Percentiles rank a stretch among this genome's conserved stretches.
phyloP scores from a whole-genome alignment of 2,797 vertebrate genomes.

The Galaxias olidus region DNA sequence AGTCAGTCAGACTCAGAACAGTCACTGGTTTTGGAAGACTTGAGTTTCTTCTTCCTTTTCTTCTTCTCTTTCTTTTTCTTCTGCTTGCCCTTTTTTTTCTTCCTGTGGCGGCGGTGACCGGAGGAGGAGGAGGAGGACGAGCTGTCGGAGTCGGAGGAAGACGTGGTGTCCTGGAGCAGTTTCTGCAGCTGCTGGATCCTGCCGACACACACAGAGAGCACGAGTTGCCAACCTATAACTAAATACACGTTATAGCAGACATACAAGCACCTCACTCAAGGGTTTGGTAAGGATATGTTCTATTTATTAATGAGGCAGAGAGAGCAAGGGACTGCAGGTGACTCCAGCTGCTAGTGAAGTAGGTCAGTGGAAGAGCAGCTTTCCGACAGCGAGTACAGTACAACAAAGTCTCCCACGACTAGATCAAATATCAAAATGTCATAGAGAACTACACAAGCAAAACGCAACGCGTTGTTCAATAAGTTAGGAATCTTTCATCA shows the following conservation, averaged over 20 bases:
- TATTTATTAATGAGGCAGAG: too few relatives aligned
- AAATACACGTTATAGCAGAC: too few relatives aligned
- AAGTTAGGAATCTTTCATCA: slow-evolving; percentile 13
- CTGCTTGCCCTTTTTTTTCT: slow-evolving; percentile 84
- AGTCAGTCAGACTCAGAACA: slow-evolving; percentile 80
- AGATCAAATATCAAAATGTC: not conserved
- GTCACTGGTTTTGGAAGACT: slow-evolving; percentile 80
- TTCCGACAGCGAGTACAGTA: not conserved
- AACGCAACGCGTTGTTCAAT: slow-evolving; percentile 4
- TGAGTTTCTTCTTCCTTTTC: slow-evolving; percentile 80
- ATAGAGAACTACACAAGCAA: slow-evolving; percentile 7
- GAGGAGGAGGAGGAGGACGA: slow-evolving; percentile 75
- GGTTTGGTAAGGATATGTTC: too few relatives aligned
- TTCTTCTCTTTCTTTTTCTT: slow-evolving; percentile 83
- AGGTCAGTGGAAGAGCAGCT: slow-evolving; percentile 5
- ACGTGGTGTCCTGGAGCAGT: slow-evolving; percentile 89
- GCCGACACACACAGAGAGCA: slow-evolving; percentile 12
- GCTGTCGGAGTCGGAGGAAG: slow-evolving; percentile 74
- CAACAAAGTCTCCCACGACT: not conserved
- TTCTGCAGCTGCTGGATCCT: slow-evolving; percentile 94
- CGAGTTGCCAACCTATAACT: too few relatives aligned
- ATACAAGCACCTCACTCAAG: too few relatives aligned
- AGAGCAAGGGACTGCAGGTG: slow-evolving; percentile 3
- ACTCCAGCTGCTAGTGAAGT: slow-evolving; percentile 17
- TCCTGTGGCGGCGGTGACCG: slow-evolving; percentile 62